Evolutionary conservation across 2,888 invertebrate genomes (phyloP).

Genomic region (Plebejus melissa): DNA sequence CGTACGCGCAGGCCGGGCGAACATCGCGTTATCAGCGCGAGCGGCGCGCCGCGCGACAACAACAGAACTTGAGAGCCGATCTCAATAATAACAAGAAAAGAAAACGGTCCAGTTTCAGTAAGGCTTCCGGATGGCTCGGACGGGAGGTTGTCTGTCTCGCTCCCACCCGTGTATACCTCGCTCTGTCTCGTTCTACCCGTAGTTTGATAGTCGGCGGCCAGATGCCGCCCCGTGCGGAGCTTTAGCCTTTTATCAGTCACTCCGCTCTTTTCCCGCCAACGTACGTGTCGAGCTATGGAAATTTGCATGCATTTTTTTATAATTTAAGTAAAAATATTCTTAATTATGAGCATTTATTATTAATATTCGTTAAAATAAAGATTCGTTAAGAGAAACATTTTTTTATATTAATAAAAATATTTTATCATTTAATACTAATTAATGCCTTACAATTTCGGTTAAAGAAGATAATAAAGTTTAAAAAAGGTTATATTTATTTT

Average conservation of each 20-base stretch:
- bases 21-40: slow-evolving; percentile 78
- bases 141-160: slow-evolving; percentile 58
- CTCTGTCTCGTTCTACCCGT: slow-evolving; percentile 71
- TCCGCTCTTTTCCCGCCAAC: slow-evolving; percentile 47
- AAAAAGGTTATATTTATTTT: no score
- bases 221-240: slow-evolving; percentile 56
- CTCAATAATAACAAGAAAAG: slow-evolving; percentile 80
- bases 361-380: background rate
- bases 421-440: no score
- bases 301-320: background rate
- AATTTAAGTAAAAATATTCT: background rate
- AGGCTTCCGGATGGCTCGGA: slow-evolving; percentile 77
- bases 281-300: slow-evolving; percentile 47
- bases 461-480: no score
- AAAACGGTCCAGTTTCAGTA: slow-evolving; percentile 80
- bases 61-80: slow-evolving; percentile 77
- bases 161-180: slow-evolving; percentile 53
- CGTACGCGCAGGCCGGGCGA: slow-evolving; percentile 72
- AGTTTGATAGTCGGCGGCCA: slow-evolving; percentile 72
- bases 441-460: no score
- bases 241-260: slow-evolving; percentile 31
- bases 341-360: background rate
- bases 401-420: no score
- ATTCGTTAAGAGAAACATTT: no score
- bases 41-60: slow-evolving; percentile 74